Conservation (phyloP, 2,888 invertebrate species). For the Synergus laeviventris region DNA sequence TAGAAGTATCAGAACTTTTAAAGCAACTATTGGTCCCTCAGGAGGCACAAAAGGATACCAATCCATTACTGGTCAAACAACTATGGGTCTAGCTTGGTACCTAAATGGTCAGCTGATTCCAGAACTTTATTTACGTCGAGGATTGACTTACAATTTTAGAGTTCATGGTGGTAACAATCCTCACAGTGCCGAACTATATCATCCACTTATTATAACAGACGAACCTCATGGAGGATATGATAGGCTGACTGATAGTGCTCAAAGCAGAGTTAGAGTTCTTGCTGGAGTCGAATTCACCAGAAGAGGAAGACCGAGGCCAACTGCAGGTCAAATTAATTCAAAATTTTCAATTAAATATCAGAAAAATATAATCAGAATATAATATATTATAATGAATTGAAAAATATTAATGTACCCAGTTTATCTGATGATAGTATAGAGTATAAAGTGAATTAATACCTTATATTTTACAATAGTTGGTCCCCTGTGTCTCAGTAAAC, state of each 20-base stretch:
- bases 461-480: conserved; percentile 80
- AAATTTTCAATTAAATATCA: conserved; percentile 79
- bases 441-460: neutral
- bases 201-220: conserved; percentile 92
- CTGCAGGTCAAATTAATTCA: conserved; percentile 78
- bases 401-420: too few relatives aligned
- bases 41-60: conserved; percentile 89
- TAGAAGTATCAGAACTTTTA: conserved; percentile 85
- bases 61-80: conserved; percentile 83
- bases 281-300: conserved; percentile 90
- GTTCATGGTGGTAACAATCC: conserved; percentile 92
- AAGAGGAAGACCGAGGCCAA: conserved; percentile 87
- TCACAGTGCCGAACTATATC: conserved; percentile 89
- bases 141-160: conserved; percentile 89
- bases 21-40: conserved; percentile 89
- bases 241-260: conserved; percentile 83
- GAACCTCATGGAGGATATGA: conserved; percentile 91
- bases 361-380: conserved; percentile 85
- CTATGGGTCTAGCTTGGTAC: conserved; percentile 91
- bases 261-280: conserved; percentile 84
- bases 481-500: conserved; percentile 85
- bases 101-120: conserved; percentile 93
- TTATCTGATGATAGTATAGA: conserved; percentile 67
- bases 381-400: conserved; percentile 81
- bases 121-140: conserved; percentile 90